Percentiles rank a stretch among this genome's conserved stretches.
Conservation (phyloP, 2,113 vertebrate species). For the Coturnix japonica region DNA sequence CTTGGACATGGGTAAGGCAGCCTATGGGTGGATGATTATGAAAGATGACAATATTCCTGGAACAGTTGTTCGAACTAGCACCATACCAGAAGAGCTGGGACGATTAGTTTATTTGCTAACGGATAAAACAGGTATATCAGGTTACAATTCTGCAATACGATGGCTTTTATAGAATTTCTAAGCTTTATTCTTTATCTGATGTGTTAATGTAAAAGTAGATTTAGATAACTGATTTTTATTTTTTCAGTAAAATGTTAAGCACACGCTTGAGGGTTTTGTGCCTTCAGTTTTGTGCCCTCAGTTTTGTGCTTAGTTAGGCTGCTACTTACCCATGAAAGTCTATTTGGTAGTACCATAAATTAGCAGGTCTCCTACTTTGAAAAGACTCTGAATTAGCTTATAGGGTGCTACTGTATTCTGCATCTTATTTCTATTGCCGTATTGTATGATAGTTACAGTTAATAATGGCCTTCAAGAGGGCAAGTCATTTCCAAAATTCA, state of each 20-base stretch:
- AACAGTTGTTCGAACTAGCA: slow-evolving; percentile 96
- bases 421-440: neutral
- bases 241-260: neutral
- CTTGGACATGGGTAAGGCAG: slow-evolving; percentile 98
- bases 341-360: neutral
- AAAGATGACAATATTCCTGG: slow-evolving; percentile 96
- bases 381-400: neutral
- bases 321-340: neutral
- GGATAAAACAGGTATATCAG: slow-evolving; percentile 92
- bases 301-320: too few species aligned
- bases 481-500: neutral
- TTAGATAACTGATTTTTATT: neutral
- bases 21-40: slow-evolving; percentile 98
- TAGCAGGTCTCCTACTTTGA: neutral
- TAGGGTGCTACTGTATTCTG: neutral
- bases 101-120: slow-evolving; percentile 94
- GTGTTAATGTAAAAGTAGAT: neutral
- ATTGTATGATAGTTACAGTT: neutral
- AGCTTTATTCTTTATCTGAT: neutral
- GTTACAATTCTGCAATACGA: slow-evolving; percentile 11
- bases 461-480: neutral
- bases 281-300: too few species aligned
- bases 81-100: slow-evolving; percentile 97
- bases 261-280: neutral
- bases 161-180: neutral